phyloP scores from a whole-genome alignment of 2,797 vertebrate genomes.

The Lacerta bilineata region DNA sequence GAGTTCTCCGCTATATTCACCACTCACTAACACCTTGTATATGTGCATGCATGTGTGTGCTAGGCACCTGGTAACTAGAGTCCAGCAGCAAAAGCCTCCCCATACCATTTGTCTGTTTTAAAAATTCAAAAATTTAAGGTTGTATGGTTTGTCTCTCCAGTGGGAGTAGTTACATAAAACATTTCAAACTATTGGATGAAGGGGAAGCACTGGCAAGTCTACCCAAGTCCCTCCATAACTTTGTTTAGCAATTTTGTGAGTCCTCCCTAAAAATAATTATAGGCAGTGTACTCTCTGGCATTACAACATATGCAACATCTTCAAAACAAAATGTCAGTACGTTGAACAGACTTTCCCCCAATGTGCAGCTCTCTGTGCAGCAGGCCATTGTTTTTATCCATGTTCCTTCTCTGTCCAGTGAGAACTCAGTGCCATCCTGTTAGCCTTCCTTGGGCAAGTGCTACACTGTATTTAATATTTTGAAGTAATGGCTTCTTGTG shows the following conservation, averaged over 20 bases:
- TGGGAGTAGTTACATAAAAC: background rate
- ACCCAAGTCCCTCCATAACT: background rate
- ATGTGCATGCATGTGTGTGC: background rate
- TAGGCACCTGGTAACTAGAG: background rate
- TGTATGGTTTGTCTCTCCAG: background rate
- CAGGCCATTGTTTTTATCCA: background rate
- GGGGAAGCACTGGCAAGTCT: background rate
- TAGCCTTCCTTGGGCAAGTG: background rate
- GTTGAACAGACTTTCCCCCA: background rate
- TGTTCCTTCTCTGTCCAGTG: background rate
- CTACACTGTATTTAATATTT: background rate
- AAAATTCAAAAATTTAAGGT: background rate
- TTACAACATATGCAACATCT: background rate
- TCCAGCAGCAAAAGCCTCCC: too few species aligned
- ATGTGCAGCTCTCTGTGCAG: background rate
- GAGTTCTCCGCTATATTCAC: background rate
- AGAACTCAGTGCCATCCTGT: background rate
- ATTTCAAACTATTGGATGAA: background rate
- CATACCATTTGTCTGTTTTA: background rate
- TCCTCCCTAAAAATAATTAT: background rate
- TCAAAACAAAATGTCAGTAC: background rate
- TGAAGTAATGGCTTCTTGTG: background rate
- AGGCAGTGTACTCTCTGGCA: background rate
- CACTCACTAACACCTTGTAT: background rate
- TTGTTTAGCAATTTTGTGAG: background rate